Base-by-base conservation (phyloP, 2,113 vertebrate species). In the Hirundichthys speculiger region DNA sequence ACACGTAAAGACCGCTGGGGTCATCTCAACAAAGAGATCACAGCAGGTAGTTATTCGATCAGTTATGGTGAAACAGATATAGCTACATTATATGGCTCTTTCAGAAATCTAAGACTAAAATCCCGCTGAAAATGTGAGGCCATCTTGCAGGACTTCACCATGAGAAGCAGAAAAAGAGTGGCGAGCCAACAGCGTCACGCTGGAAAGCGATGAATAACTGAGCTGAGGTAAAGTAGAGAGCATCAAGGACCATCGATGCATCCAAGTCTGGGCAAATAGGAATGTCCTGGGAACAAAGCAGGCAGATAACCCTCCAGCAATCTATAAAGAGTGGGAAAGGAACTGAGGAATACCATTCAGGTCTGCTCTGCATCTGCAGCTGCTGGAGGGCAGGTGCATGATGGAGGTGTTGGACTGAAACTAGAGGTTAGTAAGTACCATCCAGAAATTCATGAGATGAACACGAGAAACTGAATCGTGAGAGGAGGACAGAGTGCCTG, bases 361-460 rank as follows among this genome's bases (percentile, higher is more conserved):
- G 39, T 2, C 8, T 21, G 20, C 2, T 41, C 22, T n/a, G 40
- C 54, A 47, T 20, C 7, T 62, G 42, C 49, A 54, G 69, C 39
- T 7, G 46, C 59, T 63, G 53, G 34, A 59, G 3, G 16, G 52
- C 60, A 66, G 60, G 55, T 62, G 22, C 21, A 70, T 41, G 14
- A 62, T 20, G 18, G 27, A 41, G 21, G 3, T 7, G 46, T 13
- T 62, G 42, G 22, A 55, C 30, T 58, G 20, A 75, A 69, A 50
- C 6, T 52, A 71, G 42, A 47, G 42, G 38, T 34, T 60, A 18
- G 27, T 51, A 46, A 64, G 47, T 73, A 47, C 16, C 48, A 25
- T 9, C 25, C 45, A 60, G 56, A 69, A 52, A 68, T 77, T 25
- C 57, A 42, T 61, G 42, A 60, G 55, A 61, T 18, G 20, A 45